A percentile compares a stretch with the other conserved stretches of the same genome.
Evolutionary conservation across 2,797 vertebrate genomes (phyloP).

Genomic region (Artibeus jamaicensis): DNA sequence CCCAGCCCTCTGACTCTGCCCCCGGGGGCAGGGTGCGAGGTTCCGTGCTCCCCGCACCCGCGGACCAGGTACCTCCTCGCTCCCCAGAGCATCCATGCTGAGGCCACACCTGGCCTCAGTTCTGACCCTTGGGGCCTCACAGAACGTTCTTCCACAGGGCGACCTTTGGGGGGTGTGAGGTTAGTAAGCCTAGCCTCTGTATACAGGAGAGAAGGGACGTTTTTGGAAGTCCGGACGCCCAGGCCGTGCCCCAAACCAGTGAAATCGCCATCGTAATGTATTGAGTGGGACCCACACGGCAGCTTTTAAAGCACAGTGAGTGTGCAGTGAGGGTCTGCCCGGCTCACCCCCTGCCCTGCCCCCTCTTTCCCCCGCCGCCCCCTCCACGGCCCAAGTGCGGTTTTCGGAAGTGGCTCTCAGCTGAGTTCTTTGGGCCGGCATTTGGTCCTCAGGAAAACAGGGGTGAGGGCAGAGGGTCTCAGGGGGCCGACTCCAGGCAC

Average conservation of each 20-base stretch:
- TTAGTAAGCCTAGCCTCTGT: fast-evolving
- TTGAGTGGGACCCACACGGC: neutral
- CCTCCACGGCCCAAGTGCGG: neutral
- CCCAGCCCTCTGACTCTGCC: no score
- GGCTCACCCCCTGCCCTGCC: no score
- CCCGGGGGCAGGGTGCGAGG: neutral
- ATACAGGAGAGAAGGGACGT: neutral
- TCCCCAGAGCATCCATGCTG: fast-evolving
- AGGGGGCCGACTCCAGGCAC: fast-evolving
- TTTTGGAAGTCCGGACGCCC: neutral
- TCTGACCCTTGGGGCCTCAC: neutral
- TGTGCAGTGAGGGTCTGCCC: neutral
- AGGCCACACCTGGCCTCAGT: neutral
- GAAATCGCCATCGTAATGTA: neutral
- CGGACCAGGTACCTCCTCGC: fast-evolving
- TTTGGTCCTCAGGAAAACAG: neutral
- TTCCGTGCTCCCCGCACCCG: neutral
- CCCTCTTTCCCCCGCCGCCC: no score
- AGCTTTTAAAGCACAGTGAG: neutral
- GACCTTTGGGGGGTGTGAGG: neutral
- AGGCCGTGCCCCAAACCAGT: neutral
- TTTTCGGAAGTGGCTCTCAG: neutral
- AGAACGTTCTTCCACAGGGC: neutral
- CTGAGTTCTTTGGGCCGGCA: neutral
- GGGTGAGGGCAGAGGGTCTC: fast-evolving